Evolutionary conservation across 1,140 invertebrate genomes (phyloP), one percentile per base, ranked within the genome.

Genomic region (Drosophila serrata): DNA sequence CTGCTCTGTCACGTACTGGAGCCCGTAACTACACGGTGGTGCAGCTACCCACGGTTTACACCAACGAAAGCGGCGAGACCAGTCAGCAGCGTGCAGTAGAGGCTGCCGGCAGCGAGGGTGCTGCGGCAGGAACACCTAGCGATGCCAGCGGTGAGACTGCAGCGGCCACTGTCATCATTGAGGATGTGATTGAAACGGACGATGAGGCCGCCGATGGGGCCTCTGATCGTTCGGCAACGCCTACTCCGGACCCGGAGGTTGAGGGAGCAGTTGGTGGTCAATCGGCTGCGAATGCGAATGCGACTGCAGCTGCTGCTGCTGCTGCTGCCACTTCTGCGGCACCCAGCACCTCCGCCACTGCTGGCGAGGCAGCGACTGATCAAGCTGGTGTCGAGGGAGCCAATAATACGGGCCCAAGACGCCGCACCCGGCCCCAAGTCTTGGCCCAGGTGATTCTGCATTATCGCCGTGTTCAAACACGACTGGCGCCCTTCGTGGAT

Each of bases 401-500:
- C 4, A 17, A 59, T 22, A 77, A 75, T 61, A 46, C 60, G 0
- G 56, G 61, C 3, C 61, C 61, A 0, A 60, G 57, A 7, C 93
- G 93, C 31, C 86, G 94, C 72, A 92, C 94, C 64, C 88, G 95
- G 15, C 93, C 95, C 3, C 86, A 93, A 29, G 94, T 94, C 72
- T 93, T 96, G 93, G 95, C 94, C 29, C 93, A 94, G 72, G 92
- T 96, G 12, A 91, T 96, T 51, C 94, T 95, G 49, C 93, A 93
- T 69, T 93, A 96, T 53, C 88, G 93, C 40, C 91, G 92, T n/a
- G 93, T 95, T 4, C 95, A 96, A 74, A 92, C 92, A n/a, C 93
- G 95, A 51, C 92, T 96, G 33, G 92, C 94, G 72, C 95, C 95
- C 2, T 95, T 95, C 64, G 86, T 96, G 72, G 93, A 94, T 63